phyloP scores from a whole-genome alignment of 2,113 vertebrate species.

The Amphilophus citrinellus region DNA sequence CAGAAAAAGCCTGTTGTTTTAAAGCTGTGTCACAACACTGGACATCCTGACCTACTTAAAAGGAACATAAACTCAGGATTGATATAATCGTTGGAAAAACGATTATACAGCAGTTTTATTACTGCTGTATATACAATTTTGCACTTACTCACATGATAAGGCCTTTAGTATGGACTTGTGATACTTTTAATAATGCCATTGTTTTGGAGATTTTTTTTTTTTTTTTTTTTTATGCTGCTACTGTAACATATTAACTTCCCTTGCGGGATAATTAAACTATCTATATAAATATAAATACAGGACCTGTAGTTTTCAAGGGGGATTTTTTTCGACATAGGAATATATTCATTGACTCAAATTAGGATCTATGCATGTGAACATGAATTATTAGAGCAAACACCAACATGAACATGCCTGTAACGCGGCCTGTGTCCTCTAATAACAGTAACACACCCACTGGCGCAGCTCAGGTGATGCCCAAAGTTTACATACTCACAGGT shows the following conservation, averaged over 20 bases:
- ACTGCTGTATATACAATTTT: too few species aligned
- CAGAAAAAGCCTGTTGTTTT: not conserved
- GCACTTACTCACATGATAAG: too few species aligned
- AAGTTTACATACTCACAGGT: not conserved
- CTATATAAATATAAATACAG: not conserved
- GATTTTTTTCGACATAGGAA: not conserved
- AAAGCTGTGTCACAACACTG: not conserved
- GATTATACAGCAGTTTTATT: too few species aligned
- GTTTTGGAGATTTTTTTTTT: not conserved
- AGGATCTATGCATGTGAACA: not conserved
- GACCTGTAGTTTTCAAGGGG: too few species aligned
- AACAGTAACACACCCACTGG: slow-evolving; percentile 30
- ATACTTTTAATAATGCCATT: not conserved
- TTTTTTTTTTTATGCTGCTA: not conserved
- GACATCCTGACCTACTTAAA: slow-evolving; percentile 1
- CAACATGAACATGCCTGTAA: not conserved
- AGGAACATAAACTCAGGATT: not conserved
- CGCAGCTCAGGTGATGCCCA: slow-evolving; percentile 12
- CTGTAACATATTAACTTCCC: not conserved
- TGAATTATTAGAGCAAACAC: not conserved
- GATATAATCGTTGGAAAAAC: not conserved
- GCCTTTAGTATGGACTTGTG: not conserved
- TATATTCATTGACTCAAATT: not conserved
- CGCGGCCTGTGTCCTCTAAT: not conserved
- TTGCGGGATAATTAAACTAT: not conserved